A percentile compares a stretch with the other conserved stretches of the same genome.
Conservation (phyloP, 2,888 invertebrate species). For the Caenorhabditis sp. region DNA sequence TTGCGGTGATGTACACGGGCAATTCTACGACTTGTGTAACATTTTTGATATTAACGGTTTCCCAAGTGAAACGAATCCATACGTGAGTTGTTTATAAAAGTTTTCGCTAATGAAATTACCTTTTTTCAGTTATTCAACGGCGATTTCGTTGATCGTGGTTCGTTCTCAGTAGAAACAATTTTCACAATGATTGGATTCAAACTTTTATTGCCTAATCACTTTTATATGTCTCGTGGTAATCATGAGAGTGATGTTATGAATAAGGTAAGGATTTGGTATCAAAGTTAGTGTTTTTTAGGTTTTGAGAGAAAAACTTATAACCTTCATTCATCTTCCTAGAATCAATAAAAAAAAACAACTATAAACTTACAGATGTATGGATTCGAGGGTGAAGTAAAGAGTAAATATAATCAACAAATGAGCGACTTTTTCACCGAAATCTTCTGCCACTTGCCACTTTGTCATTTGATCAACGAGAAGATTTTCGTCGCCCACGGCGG, state of each 20-base stretch:
- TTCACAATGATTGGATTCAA: constrained; percentile 96
- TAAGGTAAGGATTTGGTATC: too few species aligned
- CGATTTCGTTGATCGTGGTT: constrained; percentile 98
- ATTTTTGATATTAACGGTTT: constrained; percentile 96
- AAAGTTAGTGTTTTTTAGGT: too few species aligned
- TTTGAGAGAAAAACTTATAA: not conserved
- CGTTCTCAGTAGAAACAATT: constrained; percentile 98
- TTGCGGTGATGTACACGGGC: constrained; percentile 98
- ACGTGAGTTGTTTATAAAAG: constrained; percentile 78
- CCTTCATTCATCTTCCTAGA: too few species aligned
- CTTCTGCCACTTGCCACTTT: constrained; percentile 94
- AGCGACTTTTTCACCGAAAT: constrained; percentile 97
- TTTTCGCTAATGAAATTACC: not conserved
- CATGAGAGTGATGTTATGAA: constrained; percentile 98
- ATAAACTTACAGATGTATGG: constrained; percentile 90
- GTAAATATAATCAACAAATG: constrained; percentile 91
- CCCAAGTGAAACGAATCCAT: constrained; percentile 92
- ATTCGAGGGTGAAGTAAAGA: constrained; percentile 95
- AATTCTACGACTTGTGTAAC: constrained; percentile 96
- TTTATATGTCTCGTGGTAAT: constrained; percentile 98
- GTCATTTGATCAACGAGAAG: constrained; percentile 89
- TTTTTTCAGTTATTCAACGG: constrained; percentile 86
- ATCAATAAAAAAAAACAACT: too few species aligned
- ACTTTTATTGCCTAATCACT: constrained; percentile 91
- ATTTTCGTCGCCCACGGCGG: constrained; percentile 96